Base-by-base conservation (phyloP, 1,140 invertebrate species). In the Limonius californicus region DNA sequence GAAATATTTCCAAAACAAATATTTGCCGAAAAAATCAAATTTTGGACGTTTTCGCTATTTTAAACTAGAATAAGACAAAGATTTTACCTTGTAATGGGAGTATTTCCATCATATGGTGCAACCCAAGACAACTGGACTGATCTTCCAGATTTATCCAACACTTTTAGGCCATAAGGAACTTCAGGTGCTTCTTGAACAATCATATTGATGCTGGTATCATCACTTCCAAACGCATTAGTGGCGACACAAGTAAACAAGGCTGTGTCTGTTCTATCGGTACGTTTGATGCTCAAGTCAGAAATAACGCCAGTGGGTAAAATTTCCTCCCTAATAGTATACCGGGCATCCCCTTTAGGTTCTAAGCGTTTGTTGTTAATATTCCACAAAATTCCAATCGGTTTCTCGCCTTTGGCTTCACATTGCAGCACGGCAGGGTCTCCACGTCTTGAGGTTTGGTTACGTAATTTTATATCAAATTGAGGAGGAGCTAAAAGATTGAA, bases 131-230 rank as follows among this genome's bases (percentile, higher is more conserved):
- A 79, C 72, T 94, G 91, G 45, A 96, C 91, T 6, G 89, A 89
- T 63, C 92, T 84, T 66, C 94, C 94, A 58, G 90, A 93, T 79
- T 95, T 93, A 75, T 96, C 92, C 35, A 95, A 79, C 16, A 98
- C 91, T 78, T 94, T 95, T 14, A 97, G 77, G 68, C 91, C 90
- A 72, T 90, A 90, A 0, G 95, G 94, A 54, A 92, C 87, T 81
- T 97, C 95, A 2, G 96, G 95, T 30, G 90, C 89, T 84, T 98
- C 95, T 88, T 97, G 94, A 62, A 97, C 90, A 71, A 96, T 95
- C 80, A 98, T 88, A 74, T 95, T 94, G 72, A 97, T 95, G 74
- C 91, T 95, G 12, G 94, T 95, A 70, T 97, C 93, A 75, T 97
- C 95, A 67, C 90, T 93, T 15, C 95, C 95, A 76, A 97, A 95